Percentiles rank a stretch among this genome's conserved stretches.
Evolutionary conservation across 2,113 vertebrate species (phyloP).

Genomic region (Ammospiza nelsoni): DNA sequence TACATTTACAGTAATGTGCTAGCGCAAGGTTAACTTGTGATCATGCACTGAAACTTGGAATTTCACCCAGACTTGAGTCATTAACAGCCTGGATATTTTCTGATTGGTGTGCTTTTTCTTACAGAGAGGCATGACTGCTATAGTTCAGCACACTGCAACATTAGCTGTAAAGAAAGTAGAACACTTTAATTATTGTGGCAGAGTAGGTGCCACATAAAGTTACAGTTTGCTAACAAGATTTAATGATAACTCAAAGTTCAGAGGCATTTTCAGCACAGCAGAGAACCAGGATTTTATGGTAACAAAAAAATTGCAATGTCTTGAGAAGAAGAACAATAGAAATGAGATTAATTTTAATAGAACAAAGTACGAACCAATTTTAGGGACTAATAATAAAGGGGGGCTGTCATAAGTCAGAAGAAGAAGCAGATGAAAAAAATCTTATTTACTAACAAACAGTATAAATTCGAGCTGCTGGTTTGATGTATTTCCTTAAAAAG

Average conservation of each 20-base stretch:
- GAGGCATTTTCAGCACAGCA: neutral
- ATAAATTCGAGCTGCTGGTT: neutral
- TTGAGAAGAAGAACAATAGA: neutral
- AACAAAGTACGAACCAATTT: neutral
- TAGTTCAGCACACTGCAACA: neutral
- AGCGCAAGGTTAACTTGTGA: constrained; percentile 27
- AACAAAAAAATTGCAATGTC: neutral
- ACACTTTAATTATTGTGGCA: constrained; percentile 22
- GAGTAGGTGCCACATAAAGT: neutral
- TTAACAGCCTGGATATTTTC: neutral
- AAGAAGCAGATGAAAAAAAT: neutral
- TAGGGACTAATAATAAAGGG: neutral
- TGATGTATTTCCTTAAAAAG: neutral
- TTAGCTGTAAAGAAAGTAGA: constrained; percentile 21
- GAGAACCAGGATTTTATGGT: neutral
- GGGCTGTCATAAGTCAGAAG: neutral
- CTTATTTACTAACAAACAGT: neutral
- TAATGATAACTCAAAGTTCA: constrained; percentile 5
- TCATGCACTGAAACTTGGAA: constrained; percentile 23
- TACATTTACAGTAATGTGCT: constrained; percentile 35
- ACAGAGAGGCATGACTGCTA: neutral
- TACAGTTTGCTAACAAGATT: constrained; percentile 20
- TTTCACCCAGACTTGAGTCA: neutral
- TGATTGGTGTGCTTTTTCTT: neutral
- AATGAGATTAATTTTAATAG: neutral